phyloP scores from a whole-genome alignment of 1,140 invertebrate species.

The Lethrus apterus region DNA sequence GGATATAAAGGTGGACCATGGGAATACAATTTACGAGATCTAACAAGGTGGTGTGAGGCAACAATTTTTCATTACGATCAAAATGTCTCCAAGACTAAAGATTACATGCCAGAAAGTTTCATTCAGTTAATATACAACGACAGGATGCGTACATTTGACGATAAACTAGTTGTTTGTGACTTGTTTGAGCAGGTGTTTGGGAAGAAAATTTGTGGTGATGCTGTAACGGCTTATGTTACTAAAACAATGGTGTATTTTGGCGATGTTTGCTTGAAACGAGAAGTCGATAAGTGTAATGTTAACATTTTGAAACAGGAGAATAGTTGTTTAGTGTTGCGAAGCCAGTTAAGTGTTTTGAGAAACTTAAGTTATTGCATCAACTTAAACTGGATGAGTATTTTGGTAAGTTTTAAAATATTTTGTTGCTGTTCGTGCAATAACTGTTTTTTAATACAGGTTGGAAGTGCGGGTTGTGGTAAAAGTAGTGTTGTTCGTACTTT shows the following conservation, averaged over 20 bases:
- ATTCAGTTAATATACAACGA: constrained; percentile 72
- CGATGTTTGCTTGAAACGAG: constrained; percentile 47
- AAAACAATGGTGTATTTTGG: constrained; percentile 50
- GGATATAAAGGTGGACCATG: constrained; percentile 78
- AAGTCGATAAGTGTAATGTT: constrained; percentile 40
- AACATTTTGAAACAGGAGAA: constrained; percentile 39
- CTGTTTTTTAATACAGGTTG: constrained; percentile 53
- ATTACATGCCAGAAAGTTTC: constrained; percentile 28
- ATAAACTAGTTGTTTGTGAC: constrained; percentile 57
- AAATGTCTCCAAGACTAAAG: constrained; percentile 12
- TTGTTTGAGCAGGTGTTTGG: constrained; percentile 56
- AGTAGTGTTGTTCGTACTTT: constrained; percentile 70
- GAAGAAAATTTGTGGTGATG: constrained; percentile 43
- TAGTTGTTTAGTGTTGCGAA: constrained; percentile 55
- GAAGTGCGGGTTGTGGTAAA: constrained; percentile 73
- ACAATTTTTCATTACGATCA: background rate
- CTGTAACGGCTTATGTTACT: constrained; percentile 47
- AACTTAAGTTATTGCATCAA: constrained; percentile 74
- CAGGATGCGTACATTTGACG: constrained; percentile 67
- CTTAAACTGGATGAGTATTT: constrained; percentile 86
- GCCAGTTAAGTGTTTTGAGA: constrained; percentile 60
- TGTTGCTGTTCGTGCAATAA: background rate
- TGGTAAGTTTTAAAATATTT: constrained; percentile 60
- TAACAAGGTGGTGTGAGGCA: constrained; percentile 85
- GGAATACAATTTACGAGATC: constrained; percentile 95